These are phyloP conservation scores for Noctuana brunneofusca DNA, from an alignment of 2,888 invertebrate genomes.

Conservation along the genomic window DNA sequence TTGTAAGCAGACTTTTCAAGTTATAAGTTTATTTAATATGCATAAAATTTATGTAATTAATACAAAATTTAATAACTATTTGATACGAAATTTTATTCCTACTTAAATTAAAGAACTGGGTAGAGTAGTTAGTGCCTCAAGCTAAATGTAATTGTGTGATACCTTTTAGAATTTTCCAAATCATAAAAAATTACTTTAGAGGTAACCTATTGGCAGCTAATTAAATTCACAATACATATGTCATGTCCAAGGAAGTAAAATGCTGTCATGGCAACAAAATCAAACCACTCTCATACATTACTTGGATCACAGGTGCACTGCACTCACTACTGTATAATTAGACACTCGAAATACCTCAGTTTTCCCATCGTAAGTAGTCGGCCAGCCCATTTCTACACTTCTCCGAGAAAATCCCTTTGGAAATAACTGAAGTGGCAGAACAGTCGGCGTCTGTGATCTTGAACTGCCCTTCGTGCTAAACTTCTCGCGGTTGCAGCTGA, in stretches of 20 bases:
- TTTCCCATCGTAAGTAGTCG: constrained; percentile 50
- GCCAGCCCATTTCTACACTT: constrained; percentile 70
- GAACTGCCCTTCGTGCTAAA: constrained; percentile 81
- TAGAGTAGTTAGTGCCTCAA: too few species aligned
- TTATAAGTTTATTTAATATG: too few species aligned
- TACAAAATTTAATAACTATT: too few species aligned
- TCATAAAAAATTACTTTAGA: background rate
- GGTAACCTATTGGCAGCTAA: background rate
- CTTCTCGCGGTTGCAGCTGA: constrained; percentile 61
- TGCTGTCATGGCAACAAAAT: constrained; percentile 24
- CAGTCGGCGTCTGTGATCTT: constrained; percentile 76
- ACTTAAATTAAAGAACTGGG: too few species aligned
- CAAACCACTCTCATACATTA: constrained; percentile 29
- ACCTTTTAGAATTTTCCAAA: too few species aligned
- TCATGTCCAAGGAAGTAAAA: background rate
- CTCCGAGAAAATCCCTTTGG: constrained; percentile 56
- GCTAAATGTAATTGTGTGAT: too few species aligned
- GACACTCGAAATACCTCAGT: constrained; percentile 44
- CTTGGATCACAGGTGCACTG: constrained; percentile 32
- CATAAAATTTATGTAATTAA: too few species aligned
- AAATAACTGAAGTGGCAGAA: constrained; percentile 58
- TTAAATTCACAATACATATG: background rate
- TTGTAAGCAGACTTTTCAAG: too few species aligned
- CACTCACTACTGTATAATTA: constrained; percentile 17
- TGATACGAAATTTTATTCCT: too few species aligned